phyloP scores from a whole-genome alignment of 2,888 invertebrate species.

The Psococerastis gibbosa region DNA sequence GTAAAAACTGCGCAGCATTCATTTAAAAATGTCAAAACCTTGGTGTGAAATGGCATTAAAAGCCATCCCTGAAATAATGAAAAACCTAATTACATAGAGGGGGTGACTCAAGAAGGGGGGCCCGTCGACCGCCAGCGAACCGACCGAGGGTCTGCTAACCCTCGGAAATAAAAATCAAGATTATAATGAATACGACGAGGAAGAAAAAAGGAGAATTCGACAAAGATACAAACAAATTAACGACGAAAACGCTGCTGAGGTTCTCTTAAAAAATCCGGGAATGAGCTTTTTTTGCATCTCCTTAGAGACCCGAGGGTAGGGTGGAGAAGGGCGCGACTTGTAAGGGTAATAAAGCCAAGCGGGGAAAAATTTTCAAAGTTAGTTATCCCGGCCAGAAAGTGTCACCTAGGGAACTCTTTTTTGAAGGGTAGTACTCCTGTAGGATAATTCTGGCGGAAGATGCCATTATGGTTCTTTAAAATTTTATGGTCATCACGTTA shows the following conservation, averaged over 20 bases:
- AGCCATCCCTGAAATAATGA: background rate
- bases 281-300: background rate
- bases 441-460: too few relatives aligned
- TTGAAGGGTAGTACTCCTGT: too few relatives aligned
- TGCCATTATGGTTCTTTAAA: too few relatives aligned
- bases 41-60: background rate
- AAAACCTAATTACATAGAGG: background rate
- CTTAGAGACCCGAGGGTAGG: background rate
- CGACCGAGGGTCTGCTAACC: background rate
- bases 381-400: background rate
- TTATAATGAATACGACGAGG: constrained; percentile 7
- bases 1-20: too few relatives aligned
- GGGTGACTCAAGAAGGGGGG: background rate
- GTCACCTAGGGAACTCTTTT: background rate
- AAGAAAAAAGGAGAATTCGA: background rate
- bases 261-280: background rate
- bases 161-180: background rate
- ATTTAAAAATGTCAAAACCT: too few relatives aligned
- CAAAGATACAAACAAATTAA: constrained; percentile 10
- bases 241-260: background rate
- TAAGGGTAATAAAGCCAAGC: background rate
- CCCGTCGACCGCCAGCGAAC: background rate
- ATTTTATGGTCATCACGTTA: too few relatives aligned
- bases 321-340: background rate
- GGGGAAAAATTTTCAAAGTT: background rate